phyloP scores from a whole-genome alignment of 2,797 vertebrate genomes.

The Spondyliosoma cantharus region DNA sequence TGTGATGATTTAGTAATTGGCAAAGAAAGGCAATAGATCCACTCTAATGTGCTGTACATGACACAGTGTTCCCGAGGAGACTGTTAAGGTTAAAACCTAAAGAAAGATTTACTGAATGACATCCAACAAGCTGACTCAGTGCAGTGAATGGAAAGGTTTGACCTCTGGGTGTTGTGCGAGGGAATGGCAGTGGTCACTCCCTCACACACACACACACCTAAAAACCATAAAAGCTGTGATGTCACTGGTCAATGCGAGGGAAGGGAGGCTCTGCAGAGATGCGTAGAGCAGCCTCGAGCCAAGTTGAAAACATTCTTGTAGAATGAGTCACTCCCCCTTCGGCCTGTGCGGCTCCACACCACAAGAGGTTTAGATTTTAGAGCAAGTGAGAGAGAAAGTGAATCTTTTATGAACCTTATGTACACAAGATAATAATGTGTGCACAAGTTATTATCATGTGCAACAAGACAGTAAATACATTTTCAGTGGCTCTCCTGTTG shows the following conservation, averaged over 20 bases:
- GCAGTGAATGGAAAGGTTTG: constrained; percentile 26
- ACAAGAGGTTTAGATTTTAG: neutral
- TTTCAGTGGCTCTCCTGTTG: neutral
- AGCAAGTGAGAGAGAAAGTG: neutral
- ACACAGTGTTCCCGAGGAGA: constrained; percentile 39
- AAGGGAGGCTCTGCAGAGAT: constrained; percentile 49
- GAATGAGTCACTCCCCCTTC: constrained; percentile 68
- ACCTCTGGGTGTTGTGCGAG: constrained; percentile 29
- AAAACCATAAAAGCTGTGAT: constrained; percentile 44
- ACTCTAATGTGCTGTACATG: constrained; percentile 33
- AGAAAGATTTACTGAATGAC: constrained; percentile 24
- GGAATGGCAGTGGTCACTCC: constrained; percentile 21
- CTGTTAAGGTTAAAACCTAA: constrained; percentile 23
- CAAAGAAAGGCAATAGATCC: constrained; percentile 36
- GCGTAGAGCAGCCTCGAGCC: constrained; percentile 34
- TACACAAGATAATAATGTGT: neutral
- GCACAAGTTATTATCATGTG: neutral
- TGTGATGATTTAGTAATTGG: constrained; percentile 45
- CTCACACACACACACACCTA: constrained; percentile 24
- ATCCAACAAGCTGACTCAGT: constrained; percentile 12
- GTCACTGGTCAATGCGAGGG: constrained; percentile 43
- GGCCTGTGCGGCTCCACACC: constrained; percentile 47
- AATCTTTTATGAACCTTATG: neutral
- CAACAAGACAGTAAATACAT: neutral
- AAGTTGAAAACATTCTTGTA: constrained; percentile 69